Conservation (phyloP, 2,888 invertebrate species). For the Drosophila colorata region DNA sequence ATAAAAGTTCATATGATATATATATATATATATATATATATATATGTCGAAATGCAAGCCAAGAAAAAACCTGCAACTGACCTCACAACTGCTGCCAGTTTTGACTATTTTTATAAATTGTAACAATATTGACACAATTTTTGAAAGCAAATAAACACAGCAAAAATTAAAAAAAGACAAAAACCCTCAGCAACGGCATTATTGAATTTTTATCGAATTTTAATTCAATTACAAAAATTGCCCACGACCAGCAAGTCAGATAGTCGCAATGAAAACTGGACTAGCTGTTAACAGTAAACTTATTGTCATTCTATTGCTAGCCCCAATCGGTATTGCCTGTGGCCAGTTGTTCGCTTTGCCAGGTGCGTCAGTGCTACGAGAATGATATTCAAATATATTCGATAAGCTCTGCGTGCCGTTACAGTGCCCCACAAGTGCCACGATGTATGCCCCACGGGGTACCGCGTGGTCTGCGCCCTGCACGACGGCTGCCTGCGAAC, state of each 20-base stretch:
- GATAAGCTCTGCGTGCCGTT: not conserved
- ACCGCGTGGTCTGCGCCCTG: conserved; percentile 67
- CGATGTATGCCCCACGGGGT: conserved; percentile 64
- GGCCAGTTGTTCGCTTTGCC: conserved; percentile 38
- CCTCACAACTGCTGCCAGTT: conserved; percentile 19
- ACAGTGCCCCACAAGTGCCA: conserved; percentile 60
- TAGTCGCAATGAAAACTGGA: conserved; percentile 40
- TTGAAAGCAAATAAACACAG: conserved; percentile 37
- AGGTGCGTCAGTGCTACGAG: conserved; percentile 30
- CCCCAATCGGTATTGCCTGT: conserved; percentile 8
- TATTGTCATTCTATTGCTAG: conserved; percentile 27
- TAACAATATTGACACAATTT: conserved; percentile 47
- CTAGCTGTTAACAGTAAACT: conserved; percentile 23
- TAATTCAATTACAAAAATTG: conserved; percentile 40
- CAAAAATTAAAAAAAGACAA: conserved; percentile 12
- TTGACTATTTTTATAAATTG: conserved; percentile 33
- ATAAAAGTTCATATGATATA: not conserved
- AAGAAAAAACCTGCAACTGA: not conserved
- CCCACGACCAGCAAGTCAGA: conserved; percentile 9
- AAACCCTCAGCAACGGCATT: conserved; percentile 11
- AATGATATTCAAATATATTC: not conserved
- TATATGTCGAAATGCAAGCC: conserved; percentile 4
- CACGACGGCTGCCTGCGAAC: conserved; percentile 60
- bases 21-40: not conserved
- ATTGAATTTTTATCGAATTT: conserved; percentile 19